Percentiles rank a stretch among this genome's conserved stretches.
Conservation (phyloP, 2,888 invertebrate genomes). For the Ctenicera cuprea region DNA sequence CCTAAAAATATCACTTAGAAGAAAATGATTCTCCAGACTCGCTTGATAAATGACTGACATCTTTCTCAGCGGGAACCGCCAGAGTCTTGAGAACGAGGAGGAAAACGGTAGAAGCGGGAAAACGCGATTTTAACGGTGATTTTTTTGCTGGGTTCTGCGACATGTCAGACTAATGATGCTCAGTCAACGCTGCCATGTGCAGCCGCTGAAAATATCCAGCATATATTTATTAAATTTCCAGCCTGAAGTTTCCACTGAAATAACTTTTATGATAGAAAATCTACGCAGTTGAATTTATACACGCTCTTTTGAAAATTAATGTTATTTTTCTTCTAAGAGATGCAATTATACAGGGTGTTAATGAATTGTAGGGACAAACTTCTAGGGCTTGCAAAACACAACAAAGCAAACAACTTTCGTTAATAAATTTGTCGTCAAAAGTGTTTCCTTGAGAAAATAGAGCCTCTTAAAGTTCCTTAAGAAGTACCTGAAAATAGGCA, state of each 20-base stretch:
- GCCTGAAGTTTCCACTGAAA: slow-evolving; percentile 50
- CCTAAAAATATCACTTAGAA: slow-evolving; percentile 69
- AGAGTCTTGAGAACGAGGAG: slow-evolving; percentile 56
- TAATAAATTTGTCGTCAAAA: too few species aligned
- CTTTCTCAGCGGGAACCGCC: slow-evolving; percentile 65
- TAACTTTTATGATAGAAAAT: slow-evolving; percentile 41
- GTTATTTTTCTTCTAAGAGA: slow-evolving; percentile 20
- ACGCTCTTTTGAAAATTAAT: slow-evolving; percentile 10
- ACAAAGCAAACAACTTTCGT: too few species aligned
- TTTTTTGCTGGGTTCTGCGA: slow-evolving; percentile 64
- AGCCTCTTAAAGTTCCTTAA: too few species aligned
- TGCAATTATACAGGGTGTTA: too few species aligned
- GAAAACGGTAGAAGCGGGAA: slow-evolving; percentile 60
- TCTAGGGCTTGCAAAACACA: too few species aligned
- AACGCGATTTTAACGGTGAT: slow-evolving; percentile 64
- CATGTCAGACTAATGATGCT: slow-evolving; percentile 69
- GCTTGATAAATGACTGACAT: slow-evolving; percentile 70
- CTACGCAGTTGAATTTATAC: slow-evolving; percentile 30
- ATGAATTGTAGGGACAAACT: too few species aligned
- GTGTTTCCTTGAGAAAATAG: too few species aligned
- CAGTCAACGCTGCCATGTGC: slow-evolving; percentile 66
- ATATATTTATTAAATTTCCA: slow-evolving; percentile 63
- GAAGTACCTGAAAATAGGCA: too few species aligned
- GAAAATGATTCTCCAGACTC: slow-evolving; percentile 64
- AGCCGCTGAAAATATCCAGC: slow-evolving; percentile 62